Evolutionary conservation across 2,888 invertebrate species (phyloP).

Genomic region (Cosmia pyralina): DNA sequence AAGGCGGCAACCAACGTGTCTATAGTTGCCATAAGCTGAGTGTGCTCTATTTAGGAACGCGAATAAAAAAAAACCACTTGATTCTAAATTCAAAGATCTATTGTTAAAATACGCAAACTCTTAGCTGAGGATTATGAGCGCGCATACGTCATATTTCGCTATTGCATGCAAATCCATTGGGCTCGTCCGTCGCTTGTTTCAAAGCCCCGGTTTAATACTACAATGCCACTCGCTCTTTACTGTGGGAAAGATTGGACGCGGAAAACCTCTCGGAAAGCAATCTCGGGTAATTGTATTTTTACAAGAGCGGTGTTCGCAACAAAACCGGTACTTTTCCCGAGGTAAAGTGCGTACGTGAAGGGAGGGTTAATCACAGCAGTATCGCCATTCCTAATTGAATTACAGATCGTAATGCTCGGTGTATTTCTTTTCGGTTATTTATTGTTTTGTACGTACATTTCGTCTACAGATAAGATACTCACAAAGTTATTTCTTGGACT

Average conservation of each 20-base stretch:
- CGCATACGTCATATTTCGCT: conserved; percentile 16
- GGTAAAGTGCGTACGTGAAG: conserved; percentile 60
- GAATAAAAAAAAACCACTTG: neutral
- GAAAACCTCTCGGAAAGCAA: conserved; percentile 63
- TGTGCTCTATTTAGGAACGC: too few species aligned
- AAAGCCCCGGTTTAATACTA: conserved; percentile 53
- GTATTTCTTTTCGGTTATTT: conserved; percentile 35
- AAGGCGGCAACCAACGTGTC: neutral
- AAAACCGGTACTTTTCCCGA: conserved; percentile 54
- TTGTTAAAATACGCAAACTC: too few species aligned
- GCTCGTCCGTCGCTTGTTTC: conserved; percentile 49
- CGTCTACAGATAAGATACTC: neutral
- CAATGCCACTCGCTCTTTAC: conserved; percentile 56
- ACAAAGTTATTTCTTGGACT: neutral
- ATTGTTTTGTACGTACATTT: conserved; percentile 22
- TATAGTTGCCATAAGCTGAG: neutral
- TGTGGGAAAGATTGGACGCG: conserved; percentile 55
- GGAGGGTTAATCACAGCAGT: conserved; percentile 57
- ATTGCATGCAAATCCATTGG: conserved; percentile 37
- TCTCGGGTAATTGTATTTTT: conserved; percentile 64
- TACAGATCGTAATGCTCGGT: conserved; percentile 25
- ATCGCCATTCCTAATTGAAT: conserved; percentile 55
- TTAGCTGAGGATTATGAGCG: neutral
- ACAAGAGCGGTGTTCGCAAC: conserved; percentile 48
- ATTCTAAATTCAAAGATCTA: neutral